Conservation (phyloP, 2,888 invertebrate genomes). For the Buathra laborator region DNA sequence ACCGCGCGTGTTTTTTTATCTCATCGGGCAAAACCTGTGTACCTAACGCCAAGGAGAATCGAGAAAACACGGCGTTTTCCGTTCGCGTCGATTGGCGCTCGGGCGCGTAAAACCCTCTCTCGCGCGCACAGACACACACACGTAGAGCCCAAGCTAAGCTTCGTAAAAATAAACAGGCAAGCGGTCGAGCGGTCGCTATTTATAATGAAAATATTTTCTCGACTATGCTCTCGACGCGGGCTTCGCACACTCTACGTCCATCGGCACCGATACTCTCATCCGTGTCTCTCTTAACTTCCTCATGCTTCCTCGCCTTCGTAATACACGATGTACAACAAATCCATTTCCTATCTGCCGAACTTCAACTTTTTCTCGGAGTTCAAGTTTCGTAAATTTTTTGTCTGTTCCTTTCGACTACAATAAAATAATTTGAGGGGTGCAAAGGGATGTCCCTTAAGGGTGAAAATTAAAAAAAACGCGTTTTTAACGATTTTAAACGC, state of each 20-base stretch:
- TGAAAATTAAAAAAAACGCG: too few species aligned
- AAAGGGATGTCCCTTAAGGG: too few species aligned
- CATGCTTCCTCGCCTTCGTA: neutral
- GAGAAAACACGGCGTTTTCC: constrained; percentile 35
- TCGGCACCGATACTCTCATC: constrained; percentile 68
- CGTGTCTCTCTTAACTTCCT: constrained; percentile 29
- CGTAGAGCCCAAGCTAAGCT: constrained; percentile 36
- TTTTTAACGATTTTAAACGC: neutral
- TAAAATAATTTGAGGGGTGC: neutral
- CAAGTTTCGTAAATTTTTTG: neutral
- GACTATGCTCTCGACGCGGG: constrained; percentile 72
- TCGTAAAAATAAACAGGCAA: constrained; percentile 79
- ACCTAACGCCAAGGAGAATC: neutral
- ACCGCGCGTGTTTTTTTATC: neutral
- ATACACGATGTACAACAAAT: constrained; percentile 12
- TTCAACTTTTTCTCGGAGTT: constrained; percentile 19
- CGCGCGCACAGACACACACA: constrained; percentile 26
- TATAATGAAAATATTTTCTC: constrained; percentile 84
- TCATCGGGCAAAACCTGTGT: constrained; percentile 23
- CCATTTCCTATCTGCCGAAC: constrained; percentile 32
- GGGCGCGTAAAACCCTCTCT: constrained; percentile 17
- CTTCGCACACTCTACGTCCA: constrained; percentile 73
- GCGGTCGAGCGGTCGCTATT: constrained; percentile 78
- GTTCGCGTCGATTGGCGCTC: constrained; percentile 46
- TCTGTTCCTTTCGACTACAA: neutral